Base-by-base conservation (phyloP, 2,888 invertebrate species). In the Leptothorax acervorum region DNA sequence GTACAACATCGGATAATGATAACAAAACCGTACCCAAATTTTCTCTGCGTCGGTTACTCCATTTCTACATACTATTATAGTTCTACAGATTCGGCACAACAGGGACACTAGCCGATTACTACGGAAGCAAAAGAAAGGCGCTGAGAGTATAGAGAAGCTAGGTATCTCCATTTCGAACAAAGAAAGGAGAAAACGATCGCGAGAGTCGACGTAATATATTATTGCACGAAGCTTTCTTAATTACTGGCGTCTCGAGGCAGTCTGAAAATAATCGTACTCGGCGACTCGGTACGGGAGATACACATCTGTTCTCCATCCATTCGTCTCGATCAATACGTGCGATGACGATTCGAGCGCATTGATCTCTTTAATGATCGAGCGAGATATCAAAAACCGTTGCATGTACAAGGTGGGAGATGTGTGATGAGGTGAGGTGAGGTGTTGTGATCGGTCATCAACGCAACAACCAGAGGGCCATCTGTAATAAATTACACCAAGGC, bases 401-500 rank as follows among this genome's bases (percentile, higher is more conserved):
- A 18, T 18, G 9, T 66, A 48, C 39, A 76, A 79, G 48, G 35
- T 28, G 42, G 68, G 85, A 83, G 82, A 82, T 79, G 42, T 70
- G 85, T 86, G 73, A 66, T 86, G 81, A 51, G 31, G 70, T 70
- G 70, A 70, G 4, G 51, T 15, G 31, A 66, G 68, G 86, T 65
- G 63, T n/a, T 81, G 82, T 85, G 71, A 45, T 83, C 88, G 90
- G 88, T 90, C 89, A 88, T 91, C 88, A 90, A 92, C 87, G 87
- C 86, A 92, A 93, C 91, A 93, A 93, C 91, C 92, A 91, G 86
- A 84, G 86, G 90, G 89, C 89, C 89, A 90, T 92, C 89, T 91
- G 90, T 92, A 94, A 94, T 94, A 94, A 94, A 94, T 94, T 93
- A 94, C 93, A 94, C 92, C 92, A 93, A 93, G 92, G 91, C 92